Evolutionary conservation across 1,140 invertebrate genomes (phyloP).

Genomic region (Brachionus rubens): DNA sequence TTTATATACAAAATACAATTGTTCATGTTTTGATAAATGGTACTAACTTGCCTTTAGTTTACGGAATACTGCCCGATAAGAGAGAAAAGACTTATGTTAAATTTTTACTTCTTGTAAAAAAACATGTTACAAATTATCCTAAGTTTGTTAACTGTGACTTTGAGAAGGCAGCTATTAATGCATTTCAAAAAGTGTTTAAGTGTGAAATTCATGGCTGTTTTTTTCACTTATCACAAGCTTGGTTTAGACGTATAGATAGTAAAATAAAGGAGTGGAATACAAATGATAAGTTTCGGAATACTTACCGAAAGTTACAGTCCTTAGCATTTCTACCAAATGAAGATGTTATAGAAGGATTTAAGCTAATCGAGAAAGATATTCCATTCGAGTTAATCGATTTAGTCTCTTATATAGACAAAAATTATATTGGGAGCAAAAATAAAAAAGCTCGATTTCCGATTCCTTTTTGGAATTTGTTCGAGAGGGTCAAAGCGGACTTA

Average conservation of each 20-base stretch:
- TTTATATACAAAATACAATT: too few species aligned
- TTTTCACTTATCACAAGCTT: slow-evolving; percentile 1
- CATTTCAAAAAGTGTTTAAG: too few species aligned
- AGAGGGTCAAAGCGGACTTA: not conserved
- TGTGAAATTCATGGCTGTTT: slow-evolving; percentile 7
- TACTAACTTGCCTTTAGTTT: too few species aligned
- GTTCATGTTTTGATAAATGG: too few species aligned
- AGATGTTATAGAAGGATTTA: not conserved
- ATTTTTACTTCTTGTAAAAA: too few species aligned
- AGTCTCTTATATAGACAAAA: not conserved
- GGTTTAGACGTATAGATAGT: not conserved
- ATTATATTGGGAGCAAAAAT: not conserved
- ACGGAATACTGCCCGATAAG: too few species aligned
- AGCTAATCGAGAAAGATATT: not conserved
- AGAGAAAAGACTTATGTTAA: too few species aligned
- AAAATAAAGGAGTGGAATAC: slow-evolving; percentile 17
- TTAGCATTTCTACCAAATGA: not conserved
- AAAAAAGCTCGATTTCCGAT: slow-evolving; percentile 1
- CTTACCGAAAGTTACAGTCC: not conserved
- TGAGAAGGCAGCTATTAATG: too few species aligned
- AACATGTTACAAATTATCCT: too few species aligned
- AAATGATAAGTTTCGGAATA: not conserved
- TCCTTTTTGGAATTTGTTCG: not conserved
- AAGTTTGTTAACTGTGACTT: too few species aligned
- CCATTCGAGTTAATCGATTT: not conserved